Conservation (phyloP, 2,888 invertebrate species). For the Eucriotettix oculatus region DNA sequence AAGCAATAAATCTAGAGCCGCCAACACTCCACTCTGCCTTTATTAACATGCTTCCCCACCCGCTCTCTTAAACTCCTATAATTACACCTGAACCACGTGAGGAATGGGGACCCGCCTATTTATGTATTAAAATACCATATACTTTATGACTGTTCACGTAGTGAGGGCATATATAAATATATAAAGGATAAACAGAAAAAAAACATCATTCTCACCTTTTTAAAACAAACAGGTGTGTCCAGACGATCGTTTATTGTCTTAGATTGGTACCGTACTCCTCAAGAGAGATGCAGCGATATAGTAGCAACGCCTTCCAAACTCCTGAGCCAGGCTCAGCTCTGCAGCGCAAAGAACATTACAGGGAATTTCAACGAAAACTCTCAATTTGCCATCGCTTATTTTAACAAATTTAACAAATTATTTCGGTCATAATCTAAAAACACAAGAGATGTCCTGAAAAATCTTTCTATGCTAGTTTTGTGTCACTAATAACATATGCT, state of each 20-base stretch:
- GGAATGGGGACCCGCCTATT: constrained; percentile 1
- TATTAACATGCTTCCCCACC: background rate
- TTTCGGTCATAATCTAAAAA: too few relatives aligned
- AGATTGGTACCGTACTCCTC: constrained; percentile 3
- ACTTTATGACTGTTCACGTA: background rate
- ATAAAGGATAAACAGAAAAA: background rate
- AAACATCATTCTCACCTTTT: background rate
- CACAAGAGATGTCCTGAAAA: background rate
- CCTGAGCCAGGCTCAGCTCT: too few relatives aligned
- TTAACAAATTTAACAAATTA: too few relatives aligned
- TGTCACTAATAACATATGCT: too few relatives aligned
- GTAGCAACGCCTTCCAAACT: too few relatives aligned
- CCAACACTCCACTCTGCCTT: background rate
- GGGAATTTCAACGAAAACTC: too few relatives aligned
- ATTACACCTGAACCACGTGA: constrained; percentile 1
- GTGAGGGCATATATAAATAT: background rate
- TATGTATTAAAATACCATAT: background rate
- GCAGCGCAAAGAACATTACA: too few relatives aligned
- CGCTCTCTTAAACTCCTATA: background rate
- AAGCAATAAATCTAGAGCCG: too few relatives aligned
- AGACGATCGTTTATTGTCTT: constrained; percentile 7
- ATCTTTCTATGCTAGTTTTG: background rate
- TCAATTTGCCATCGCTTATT: too few relatives aligned
- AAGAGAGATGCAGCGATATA: background rate
- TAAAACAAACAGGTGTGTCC: constrained; percentile 11